These are phyloP conservation scores for Hanleya hanleyi DNA, from an alignment of 2,888 invertebrate species.

Conservation along the genomic window DNA sequence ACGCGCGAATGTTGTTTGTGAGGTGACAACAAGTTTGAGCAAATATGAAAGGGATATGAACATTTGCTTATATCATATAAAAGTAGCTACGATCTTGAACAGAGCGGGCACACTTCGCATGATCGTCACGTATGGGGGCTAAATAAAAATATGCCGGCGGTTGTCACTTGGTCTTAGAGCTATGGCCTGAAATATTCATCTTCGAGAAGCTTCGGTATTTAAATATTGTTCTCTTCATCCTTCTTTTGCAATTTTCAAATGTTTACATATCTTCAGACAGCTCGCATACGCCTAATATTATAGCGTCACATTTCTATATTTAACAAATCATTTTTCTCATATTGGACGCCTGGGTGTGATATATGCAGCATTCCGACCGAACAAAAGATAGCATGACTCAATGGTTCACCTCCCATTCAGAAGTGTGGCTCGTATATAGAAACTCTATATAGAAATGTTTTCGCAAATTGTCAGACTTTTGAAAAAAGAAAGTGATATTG, in stretches of 20 bases:
- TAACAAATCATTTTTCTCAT: background rate
- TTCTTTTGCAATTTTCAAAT: background rate
- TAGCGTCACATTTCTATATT: background rate
- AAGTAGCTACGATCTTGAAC: background rate
- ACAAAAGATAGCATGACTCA: too few relatives aligned
- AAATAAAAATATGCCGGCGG: background rate
- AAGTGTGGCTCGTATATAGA: too few relatives aligned
- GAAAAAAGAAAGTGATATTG: too few relatives aligned
- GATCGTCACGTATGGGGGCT: background rate
- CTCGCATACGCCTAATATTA: background rate
- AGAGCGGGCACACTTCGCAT: background rate
- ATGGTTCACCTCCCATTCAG: too few relatives aligned
- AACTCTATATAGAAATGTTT: too few relatives aligned
- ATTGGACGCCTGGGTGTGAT: background rate
- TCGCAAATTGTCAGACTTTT: too few relatives aligned
- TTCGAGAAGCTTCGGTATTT: background rate
- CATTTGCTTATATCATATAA: slow-evolving; percentile 10
- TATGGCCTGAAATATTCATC: background rate
- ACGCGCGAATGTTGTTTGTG: background rate
- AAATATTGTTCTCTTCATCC: background rate
- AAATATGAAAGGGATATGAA: background rate
- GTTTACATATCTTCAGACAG: background rate
- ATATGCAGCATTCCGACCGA: background rate
- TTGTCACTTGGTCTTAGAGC: background rate
- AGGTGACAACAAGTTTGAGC: background rate